Evolutionary conservation across 2,797 vertebrate species (phyloP), one percentile per base, ranked within the genome.

Genomic region (Acanthurus tractus): DNA sequence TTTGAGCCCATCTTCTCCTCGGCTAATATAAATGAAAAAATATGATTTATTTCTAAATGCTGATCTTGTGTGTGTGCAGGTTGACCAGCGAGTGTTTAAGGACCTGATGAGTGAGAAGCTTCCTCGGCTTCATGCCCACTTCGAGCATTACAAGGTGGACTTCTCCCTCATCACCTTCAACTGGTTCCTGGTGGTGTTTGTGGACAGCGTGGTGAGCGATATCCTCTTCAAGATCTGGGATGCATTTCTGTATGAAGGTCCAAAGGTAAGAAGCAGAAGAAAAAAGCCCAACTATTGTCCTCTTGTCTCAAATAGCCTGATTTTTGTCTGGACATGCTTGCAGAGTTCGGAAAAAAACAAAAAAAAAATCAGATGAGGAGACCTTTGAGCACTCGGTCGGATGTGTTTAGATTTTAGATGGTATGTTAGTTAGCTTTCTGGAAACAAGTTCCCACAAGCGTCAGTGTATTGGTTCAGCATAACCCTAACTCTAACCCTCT

Each of bases 171-270:
- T 99, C 93, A 99, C 98, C 18, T 99, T 99, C 93, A 99, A 99
- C 95, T 99, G 98, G 98, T 99, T 99, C 86, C 95, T 99, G 58
- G 98, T 99, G 85, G 95, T 97, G 65, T 99, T 99, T 82, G 98
- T 99, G 90, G 98, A 99, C 94, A 99, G 98, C 0, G 97, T 99
- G 57, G 97, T 97, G 80, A 98, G 97, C 17, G 97, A 99, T 87
- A 93, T 99, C 86, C 97, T 99, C 74, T 99, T 99, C 87, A 98
- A 97, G 89, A 97, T 99, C 88, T 99, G 98, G 98, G 98, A 99
- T 53, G 94, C 98, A 11, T 99, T 99, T 86, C 95, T 99, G 1
- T 99, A 97, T 3, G 98, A 99, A 88, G 98, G 98, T 53, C 97
- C 98, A 23, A 99, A 99, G 98, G 98, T 99, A 87, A 83, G 87